A percentile compares a stretch with the other conserved stretches of the same genome.
Conservation (phyloP, 2,113 vertebrate species). For the Xyrauchen texanus region DNA sequence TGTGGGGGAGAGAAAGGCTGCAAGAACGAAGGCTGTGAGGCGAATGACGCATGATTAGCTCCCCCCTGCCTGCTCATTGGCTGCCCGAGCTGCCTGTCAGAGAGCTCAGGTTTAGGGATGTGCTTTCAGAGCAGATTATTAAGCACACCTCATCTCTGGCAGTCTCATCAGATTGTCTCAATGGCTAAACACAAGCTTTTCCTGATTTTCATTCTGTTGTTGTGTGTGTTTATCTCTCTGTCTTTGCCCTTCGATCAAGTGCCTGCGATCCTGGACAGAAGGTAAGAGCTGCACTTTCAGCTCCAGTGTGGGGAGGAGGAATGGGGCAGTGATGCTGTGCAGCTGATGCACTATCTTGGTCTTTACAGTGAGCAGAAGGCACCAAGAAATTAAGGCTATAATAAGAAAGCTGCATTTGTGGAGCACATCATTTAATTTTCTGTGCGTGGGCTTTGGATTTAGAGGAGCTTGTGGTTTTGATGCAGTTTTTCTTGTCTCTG, state of each 20-base stretch:
- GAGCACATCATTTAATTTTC: not conserved
- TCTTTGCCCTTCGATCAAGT: conserved; percentile 74
- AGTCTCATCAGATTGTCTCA: conserved; percentile 76
- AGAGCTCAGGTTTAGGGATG: conserved; percentile 67
- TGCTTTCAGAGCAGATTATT: conserved; percentile 79
- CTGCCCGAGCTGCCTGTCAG: conserved; percentile 61
- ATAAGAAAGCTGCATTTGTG: conserved; percentile 9
- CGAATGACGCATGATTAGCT: conserved; percentile 73
- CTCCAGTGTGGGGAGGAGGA: conserved; percentile 48
- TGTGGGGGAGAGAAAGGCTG: conserved; percentile 35
- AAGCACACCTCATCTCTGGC: conserved; percentile 74
- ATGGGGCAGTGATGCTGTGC: conserved; percentile 50
- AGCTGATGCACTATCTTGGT: conserved; percentile 46
- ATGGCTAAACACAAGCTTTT: conserved; percentile 78
- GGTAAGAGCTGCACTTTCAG: conserved; percentile 68
- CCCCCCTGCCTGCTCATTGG: conserved; percentile 65
- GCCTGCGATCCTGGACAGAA: conserved; percentile 78
- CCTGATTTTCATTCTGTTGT: conserved; percentile 63
- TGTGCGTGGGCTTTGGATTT: not conserved
- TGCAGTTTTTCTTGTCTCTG: conserved; percentile 41
- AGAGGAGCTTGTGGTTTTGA: conserved; percentile 15
- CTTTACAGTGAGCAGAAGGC: conserved; percentile 38
- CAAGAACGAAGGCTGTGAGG: conserved; percentile 56
- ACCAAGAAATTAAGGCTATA: conserved; percentile 27
- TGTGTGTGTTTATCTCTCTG: conserved; percentile 67